A percentile compares a stretch with the other conserved stretches of the same genome.
phyloP scores from a whole-genome alignment of 1,140 invertebrate species.

The Ips nitidus region DNA sequence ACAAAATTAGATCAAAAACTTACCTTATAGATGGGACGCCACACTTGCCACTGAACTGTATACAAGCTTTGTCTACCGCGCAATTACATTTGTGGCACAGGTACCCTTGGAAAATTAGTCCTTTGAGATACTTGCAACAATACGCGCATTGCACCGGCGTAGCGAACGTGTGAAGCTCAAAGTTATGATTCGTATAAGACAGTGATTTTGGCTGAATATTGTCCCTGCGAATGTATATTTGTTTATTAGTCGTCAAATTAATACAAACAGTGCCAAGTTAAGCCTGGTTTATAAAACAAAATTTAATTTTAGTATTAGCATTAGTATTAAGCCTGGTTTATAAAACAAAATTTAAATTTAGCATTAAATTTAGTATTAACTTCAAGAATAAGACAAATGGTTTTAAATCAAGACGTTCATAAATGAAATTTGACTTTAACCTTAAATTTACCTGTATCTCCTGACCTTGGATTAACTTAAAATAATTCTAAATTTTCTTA shows the following conservation, averaged over 20 bases:
- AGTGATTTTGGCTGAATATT: slow-evolving; percentile 82
- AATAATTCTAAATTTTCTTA: too few relatives aligned
- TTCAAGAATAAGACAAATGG: too few relatives aligned
- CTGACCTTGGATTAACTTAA: too few relatives aligned
- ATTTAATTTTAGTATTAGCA: too few relatives aligned
- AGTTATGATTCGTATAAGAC: slow-evolving; percentile 80
- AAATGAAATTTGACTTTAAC: too few relatives aligned
- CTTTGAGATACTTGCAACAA: slow-evolving; percentile 88
- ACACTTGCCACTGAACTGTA: slow-evolving; percentile 49
- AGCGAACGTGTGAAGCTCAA: slow-evolving; percentile 84
- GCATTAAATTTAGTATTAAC: too few relatives aligned
- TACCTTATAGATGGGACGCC: slow-evolving; percentile 7
- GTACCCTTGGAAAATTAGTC: slow-evolving; percentile 80
- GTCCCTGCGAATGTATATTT: slow-evolving; percentile 62
- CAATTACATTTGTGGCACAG: slow-evolving; percentile 72
- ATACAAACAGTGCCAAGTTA: background rate
- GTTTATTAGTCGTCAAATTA: background rate
- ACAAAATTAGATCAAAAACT: background rate
- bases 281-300: too few relatives aligned
- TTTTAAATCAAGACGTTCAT: too few relatives aligned
- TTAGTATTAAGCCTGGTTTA: too few relatives aligned
- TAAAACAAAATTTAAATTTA: too few relatives aligned
- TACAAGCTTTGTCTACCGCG: slow-evolving; percentile 76
- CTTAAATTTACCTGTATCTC: too few relatives aligned
- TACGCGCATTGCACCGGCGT: slow-evolving; percentile 77